Conservation (phyloP, 1,140 invertebrate genomes). For the Mizuhopecten yessoensis region DNA sequence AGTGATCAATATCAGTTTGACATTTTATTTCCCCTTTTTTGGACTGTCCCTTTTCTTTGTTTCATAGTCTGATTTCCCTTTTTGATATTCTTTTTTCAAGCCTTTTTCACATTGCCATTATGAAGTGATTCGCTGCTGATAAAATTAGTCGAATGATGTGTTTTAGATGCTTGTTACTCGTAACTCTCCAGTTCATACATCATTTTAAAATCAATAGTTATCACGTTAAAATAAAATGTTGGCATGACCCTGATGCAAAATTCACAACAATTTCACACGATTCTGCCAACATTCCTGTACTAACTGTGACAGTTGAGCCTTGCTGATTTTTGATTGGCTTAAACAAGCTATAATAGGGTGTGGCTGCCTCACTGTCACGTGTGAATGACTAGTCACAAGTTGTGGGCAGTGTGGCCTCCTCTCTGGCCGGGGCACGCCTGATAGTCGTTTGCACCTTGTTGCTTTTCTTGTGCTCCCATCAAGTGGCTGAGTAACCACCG, state of each 20-base stretch:
- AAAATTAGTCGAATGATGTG: not conserved
- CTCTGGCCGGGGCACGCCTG: not conserved
- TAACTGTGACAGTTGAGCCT: slow-evolving; percentile 15
- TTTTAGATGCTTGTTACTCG: not conserved
- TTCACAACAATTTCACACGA: not conserved
- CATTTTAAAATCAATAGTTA: slow-evolving; percentile 18
- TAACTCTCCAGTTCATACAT: not conserved
- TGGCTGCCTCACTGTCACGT: too few relatives aligned
- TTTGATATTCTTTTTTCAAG: not conserved
- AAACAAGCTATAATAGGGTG: not conserved
- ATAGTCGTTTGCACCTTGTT: not conserved
- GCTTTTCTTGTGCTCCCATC: not conserved
- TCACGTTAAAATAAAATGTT: not conserved
- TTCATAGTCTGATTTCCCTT: slow-evolving; percentile 52
- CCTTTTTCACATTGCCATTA: not conserved
- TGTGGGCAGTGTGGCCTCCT: not conserved
- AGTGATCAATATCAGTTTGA: not conserved
- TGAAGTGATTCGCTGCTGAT: not conserved
- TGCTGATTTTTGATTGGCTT: too few relatives aligned
- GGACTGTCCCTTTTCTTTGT: too few relatives aligned
- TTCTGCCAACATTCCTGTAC: not conserved
- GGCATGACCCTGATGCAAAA: slow-evolving; percentile 29
- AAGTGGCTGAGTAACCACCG: not conserved
- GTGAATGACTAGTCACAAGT: too few relatives aligned
- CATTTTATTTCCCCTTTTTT: not conserved